phyloP scores from a whole-genome alignment of 2,797 vertebrate species.

The Phalanger gymnotis region DNA sequence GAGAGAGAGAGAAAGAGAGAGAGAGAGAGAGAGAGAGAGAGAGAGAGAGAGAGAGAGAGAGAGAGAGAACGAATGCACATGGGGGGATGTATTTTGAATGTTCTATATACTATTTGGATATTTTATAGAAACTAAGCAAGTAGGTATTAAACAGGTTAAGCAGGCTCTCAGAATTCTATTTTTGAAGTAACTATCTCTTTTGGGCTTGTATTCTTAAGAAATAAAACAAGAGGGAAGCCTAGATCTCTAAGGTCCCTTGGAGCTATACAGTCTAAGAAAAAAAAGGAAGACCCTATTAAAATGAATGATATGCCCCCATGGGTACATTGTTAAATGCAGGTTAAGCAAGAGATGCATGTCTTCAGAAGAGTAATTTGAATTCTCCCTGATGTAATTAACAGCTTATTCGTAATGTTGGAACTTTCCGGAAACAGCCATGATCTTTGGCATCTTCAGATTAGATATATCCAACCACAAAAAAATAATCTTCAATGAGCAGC shows the following conservation, averaged over 20 bases:
- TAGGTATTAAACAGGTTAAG: not conserved
- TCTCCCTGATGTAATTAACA: not conserved
- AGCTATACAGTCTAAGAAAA: not conserved
- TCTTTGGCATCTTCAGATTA: slow-evolving; percentile 13
- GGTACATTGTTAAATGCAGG: not conserved
- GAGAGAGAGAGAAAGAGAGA: too few species aligned
- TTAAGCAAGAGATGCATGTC: not conserved
- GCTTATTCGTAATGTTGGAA: slow-evolving; percentile 1
- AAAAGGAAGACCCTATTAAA: not conserved
- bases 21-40: too few species aligned
- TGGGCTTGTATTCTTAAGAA: not conserved
- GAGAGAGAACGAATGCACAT: too few species aligned
- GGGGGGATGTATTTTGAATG: not conserved
- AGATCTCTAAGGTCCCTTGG: not conserved
- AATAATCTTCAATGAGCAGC: slow-evolving; percentile 13
- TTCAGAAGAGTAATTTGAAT: slow-evolving; percentile 7
- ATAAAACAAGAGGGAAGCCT: not conserved
- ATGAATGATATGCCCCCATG: not conserved
- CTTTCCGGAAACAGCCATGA: not conserved
- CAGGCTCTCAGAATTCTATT: not conserved
- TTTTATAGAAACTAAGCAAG: not conserved
- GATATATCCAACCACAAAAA: slow-evolving; percentile 1
- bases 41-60: not conserved
- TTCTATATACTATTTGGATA: not conserved
- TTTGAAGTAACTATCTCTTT: not conserved